phyloP scores from a whole-genome alignment of 2,888 invertebrate genomes.

The Caenorhabditis japonica region DNA sequence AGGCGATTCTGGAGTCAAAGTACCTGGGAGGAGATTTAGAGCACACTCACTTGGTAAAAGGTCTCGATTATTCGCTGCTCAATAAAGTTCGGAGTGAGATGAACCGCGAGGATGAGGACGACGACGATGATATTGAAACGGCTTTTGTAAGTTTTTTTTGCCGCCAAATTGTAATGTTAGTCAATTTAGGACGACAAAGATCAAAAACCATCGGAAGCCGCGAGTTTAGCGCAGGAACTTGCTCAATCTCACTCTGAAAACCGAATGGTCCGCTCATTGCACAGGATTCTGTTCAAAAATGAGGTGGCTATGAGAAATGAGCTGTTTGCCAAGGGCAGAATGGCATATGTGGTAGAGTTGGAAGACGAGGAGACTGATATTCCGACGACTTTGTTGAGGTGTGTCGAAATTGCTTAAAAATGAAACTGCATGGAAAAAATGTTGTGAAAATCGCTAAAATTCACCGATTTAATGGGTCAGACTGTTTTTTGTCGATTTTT shows the following conservation, averaged over 20 bases:
- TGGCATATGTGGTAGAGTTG: constrained; percentile 97
- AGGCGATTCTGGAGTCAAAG: constrained; percentile 96
- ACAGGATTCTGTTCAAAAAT: constrained; percentile 81
- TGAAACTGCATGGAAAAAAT: neutral
- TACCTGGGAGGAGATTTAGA: constrained; percentile 99
- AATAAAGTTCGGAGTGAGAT: constrained; percentile 89
- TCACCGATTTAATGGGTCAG: too few relatives aligned
- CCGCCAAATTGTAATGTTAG: too few relatives aligned
- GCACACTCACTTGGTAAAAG: constrained; percentile 99
- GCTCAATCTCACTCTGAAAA: constrained; percentile 58
- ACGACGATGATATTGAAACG: constrained; percentile 82
- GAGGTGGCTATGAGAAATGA: constrained; percentile 80
- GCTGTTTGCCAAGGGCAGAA: constrained; percentile 92
- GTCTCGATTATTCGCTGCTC: constrained; percentile 90
- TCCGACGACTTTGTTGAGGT: constrained; percentile 85
- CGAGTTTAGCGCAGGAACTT: constrained; percentile 18
- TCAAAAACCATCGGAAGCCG: constrained; percentile 9
- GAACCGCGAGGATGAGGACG: constrained; percentile 80
- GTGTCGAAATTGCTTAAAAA: constrained; percentile 5
- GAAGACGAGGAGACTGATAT: constrained; percentile 89
- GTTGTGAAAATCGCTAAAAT: neutral
- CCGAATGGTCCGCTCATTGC: constrained; percentile 78
- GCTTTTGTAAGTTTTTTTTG: constrained; percentile 79
- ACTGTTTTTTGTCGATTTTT: too few relatives aligned
- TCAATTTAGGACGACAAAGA: constrained; percentile 21